Evolutionary conservation across 2,113 vertebrate species (phyloP), one percentile per base, ranked within the genome.

Genomic region (Podarcis raffonei): DNA sequence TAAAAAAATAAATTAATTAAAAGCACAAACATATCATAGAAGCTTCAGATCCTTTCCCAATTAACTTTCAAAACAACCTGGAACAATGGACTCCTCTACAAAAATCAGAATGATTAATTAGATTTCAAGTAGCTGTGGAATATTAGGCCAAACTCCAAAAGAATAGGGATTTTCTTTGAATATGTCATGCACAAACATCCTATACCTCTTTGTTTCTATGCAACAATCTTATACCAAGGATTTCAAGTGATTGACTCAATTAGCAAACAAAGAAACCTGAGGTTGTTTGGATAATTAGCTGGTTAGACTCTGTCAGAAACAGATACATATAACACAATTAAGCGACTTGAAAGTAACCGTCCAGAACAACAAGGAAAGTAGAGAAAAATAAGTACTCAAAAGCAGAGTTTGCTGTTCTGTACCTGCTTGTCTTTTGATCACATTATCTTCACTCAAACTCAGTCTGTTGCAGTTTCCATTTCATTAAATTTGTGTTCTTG

Each of bases 91-190:
- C 85, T 95, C 68, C 90, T 81, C 87, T 91, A 80, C 72, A 88
- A 91, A 95, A 91, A 13, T 48, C 22, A 37, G 9, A 84, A 83
- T 94, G 39, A 90, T 94, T 95, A 94, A 94, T 93, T 94, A 86
- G 68, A 94, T 87, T 94, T 90, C 94, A 94, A 93, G 84, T 84
- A 84, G 32, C 13, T 90, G 68, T 90, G 85, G 78, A 93, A 85
- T 94, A 95, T 92, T 92, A 90, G 91, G 57, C 35, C 12, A 93
- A 95, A 86, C 82, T 37, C n/a, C 18, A 18, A 1, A 71, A 85
- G 93, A 96, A 94, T 37, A 90, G 71, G 48, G 0, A 23, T 88
- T 95, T 94, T 53, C 87, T 85, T 96, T 92, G 65, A 93, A 94
- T 92, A 27, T 71, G 25, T 83, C 95, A 89, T 88, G 66, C 89